Evolutionary conservation across 1,140 invertebrate genomes (phyloP), one percentile per base, ranked within the genome.

Genomic region (Drosophila pandora): DNA sequence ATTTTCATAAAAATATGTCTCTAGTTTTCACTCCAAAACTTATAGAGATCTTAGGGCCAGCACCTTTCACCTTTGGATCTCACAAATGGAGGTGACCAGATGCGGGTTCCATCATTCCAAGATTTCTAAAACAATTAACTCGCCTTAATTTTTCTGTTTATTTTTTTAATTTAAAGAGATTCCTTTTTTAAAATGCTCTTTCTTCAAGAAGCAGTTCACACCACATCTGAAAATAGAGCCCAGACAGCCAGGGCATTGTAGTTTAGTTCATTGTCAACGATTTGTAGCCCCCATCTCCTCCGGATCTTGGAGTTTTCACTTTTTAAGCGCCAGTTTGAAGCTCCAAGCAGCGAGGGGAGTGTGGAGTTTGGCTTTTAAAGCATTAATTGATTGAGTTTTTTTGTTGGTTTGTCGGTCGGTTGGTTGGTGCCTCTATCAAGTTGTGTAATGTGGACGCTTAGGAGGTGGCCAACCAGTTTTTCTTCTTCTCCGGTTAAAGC

Each of bases 371-470:
- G 50, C 65, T 69, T 68, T 69, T 25, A 69, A 69, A 69, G 65
- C 65, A 69, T 68, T 69, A 69, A 69, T 69, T 69, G 65, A 69
- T 69, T 69, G 65, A 56, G 63, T 68, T 52, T 69, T 68, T 69
- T 65, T 37, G 52, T 45, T 12, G 25, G 21, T 25, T 67, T 50
- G 10, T 7, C 34, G 45, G 57, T 34, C 54, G 21, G 61, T 22
- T 13, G n/a, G n/a, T 10, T 43, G 4, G 21, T 69, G 55, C 63
- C 63, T 68, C 63, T 28, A 68, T 56, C 49, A 37, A 56, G 65
- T 69, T 69, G 65, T 69, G 65, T 69, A 69, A 69, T 69, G 50
- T 68, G 65, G 63, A 68, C 65, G 65, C 65, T 68, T 69, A 54
- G 63, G 2, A 21, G 65, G 22, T 32, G 49, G 39, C 41, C 65